phyloP scores from a whole-genome alignment of 2,113 vertebrate genomes.

The Trichechus manatus region DNA sequence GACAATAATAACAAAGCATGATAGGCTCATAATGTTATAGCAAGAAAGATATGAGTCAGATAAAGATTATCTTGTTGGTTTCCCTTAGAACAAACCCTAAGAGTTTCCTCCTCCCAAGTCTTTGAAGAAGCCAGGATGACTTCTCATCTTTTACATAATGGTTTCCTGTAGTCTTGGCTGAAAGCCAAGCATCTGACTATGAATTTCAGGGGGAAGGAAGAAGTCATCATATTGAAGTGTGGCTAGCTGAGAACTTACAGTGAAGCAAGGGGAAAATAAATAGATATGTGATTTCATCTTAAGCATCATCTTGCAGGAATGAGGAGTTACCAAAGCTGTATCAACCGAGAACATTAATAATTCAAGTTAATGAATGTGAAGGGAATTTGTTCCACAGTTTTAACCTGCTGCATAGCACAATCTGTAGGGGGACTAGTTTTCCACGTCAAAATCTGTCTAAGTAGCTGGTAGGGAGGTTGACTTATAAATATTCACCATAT shows the following conservation, averaged over 20 bases:
- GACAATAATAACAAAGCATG: not conserved
- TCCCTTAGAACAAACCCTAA: not conserved
- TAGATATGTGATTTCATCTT: not conserved
- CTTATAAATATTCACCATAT: not conserved
- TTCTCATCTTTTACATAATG: not conserved
- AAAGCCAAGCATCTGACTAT: not conserved
- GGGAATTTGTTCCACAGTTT: not conserved
- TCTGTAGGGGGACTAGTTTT: not conserved
- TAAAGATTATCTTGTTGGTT: not conserved
- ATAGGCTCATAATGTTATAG: not conserved
- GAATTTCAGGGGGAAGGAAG: not conserved
- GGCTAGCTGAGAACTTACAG: not conserved
- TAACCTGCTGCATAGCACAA: not conserved
- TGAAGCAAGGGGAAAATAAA: not conserved
- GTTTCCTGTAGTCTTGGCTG: not conserved
- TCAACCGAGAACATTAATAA: not conserved
- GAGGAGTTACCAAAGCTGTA: not conserved
- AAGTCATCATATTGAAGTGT: not conserved
- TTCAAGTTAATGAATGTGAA: not conserved
- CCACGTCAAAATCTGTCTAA: not conserved
- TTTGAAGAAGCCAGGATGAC: slow-evolving; percentile 7
- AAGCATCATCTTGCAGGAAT: not conserved
- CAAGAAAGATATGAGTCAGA: not conserved
- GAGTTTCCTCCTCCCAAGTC: not conserved
- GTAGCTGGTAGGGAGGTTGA: not conserved